Percentiles rank a stretch among this genome's conserved stretches.
These are phyloP conservation scores for Teinopalpus imperialis DNA, from an alignment of 2,888 invertebrate genomes.

Conservation along the genomic window DNA sequence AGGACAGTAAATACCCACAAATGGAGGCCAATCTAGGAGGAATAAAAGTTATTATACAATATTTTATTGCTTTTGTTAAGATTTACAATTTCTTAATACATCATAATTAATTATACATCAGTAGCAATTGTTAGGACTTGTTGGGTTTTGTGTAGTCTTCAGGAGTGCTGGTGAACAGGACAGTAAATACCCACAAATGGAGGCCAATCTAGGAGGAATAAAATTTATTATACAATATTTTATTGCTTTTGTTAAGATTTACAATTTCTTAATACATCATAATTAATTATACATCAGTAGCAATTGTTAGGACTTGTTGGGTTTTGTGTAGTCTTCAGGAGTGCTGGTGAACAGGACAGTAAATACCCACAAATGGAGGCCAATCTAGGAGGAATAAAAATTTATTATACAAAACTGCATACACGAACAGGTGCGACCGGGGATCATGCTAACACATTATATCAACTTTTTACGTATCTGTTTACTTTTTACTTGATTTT, in stretches of 20 bases:
- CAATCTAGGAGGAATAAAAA: constrained; percentile 60
- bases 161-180: constrained; percentile 88
- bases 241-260: too few relatives aligned
- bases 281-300: not conserved
- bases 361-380: constrained; percentile 92
- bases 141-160: constrained; percentile 46
- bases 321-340: constrained; percentile 61
- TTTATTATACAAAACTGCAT: not conserved
- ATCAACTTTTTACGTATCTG: too few relatives aligned
- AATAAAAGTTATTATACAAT: too few relatives aligned
- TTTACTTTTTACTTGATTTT: too few relatives aligned
- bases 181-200: constrained; percentile 92
- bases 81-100: too few relatives aligned
- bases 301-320: constrained; percentile 42
- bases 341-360: constrained; percentile 89
- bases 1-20: constrained; percentile 92
- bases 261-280: too few relatives aligned
- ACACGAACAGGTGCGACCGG: too few relatives aligned
- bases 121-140: constrained; percentile 38
- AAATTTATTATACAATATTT: not conserved
- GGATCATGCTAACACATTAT: too few relatives aligned
- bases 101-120: too few relatives aligned
- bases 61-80: too few relatives aligned
- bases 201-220: constrained; percentile 81
- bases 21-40: constrained; percentile 86